Percentiles rank a stretch among this genome's conserved stretches.
phyloP scores from a whole-genome alignment of 1,140 invertebrate genomes.

The Aethina tumida region DNA sequence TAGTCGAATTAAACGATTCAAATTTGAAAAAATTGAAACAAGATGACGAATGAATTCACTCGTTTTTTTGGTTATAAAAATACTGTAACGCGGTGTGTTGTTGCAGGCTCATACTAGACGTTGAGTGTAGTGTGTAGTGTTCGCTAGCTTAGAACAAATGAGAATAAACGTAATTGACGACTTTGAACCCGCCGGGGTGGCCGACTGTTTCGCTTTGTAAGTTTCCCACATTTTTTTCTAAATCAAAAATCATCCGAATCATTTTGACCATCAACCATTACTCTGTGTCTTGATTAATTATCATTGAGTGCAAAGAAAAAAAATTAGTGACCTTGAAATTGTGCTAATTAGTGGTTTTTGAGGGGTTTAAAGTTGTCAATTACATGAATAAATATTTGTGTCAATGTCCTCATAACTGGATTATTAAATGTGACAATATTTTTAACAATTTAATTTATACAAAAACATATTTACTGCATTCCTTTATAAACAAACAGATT shows the following conservation, averaged over 20 bases:
- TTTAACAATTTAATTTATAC: not conserved
- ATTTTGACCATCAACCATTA: constrained; percentile 6
- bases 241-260: too few relatives aligned
- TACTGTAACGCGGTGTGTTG: constrained; percentile 15
- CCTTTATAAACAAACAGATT: constrained; percentile 4
- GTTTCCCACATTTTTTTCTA: constrained; percentile 8
- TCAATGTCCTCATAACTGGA: too few relatives aligned
- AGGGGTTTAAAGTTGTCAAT: too few relatives aligned
- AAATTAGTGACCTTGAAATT: too few relatives aligned
- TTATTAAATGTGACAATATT: too few relatives aligned
- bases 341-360: too few relatives aligned
- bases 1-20: not conserved
- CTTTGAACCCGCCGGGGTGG: constrained; percentile 14
- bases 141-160: not conserved
- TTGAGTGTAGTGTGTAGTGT: constrained; percentile 23
- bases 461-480: constrained; percentile 5
- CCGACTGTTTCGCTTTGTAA: constrained; percentile 16
- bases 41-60: not conserved
- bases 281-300: constrained; percentile 4
- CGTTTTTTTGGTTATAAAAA: not conserved
- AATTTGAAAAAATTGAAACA: not conserved
- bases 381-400: too few relatives aligned
- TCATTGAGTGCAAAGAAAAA: constrained; percentile 3
- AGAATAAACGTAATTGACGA: constrained; percentile 16
- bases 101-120: constrained; percentile 25